Percentiles rank a stretch among this genome's conserved stretches.
Evolutionary conservation across 1,140 invertebrate species (phyloP).

Genomic region (Drosophila orosa): DNA sequence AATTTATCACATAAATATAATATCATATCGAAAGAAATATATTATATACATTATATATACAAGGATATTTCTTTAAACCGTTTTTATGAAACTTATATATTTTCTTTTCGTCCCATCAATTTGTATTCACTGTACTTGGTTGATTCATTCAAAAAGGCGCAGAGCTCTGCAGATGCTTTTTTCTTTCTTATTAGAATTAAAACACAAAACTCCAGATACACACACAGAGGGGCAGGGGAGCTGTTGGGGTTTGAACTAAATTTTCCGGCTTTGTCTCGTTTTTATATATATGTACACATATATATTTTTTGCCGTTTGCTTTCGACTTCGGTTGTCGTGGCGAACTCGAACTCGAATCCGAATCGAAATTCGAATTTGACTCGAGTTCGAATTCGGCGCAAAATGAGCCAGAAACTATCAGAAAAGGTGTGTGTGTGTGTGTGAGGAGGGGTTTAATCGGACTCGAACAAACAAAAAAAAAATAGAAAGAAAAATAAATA

Average conservation of each 20-base stretch:
- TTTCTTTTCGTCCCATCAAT: not conserved
- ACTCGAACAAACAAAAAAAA: constrained; percentile 12
- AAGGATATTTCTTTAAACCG: not conserved
- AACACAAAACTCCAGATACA: constrained; percentile 58
- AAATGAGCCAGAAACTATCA: constrained; percentile 75
- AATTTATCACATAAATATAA: too few species aligned
- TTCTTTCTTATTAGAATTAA: constrained; percentile 74
- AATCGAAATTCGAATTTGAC: constrained; percentile 43
- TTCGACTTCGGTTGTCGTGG: constrained; percentile 5
- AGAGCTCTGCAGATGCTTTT: constrained; percentile 63
- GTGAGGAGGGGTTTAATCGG: constrained; percentile 26
- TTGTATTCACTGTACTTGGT: constrained; percentile 12
- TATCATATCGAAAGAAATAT: too few species aligned
- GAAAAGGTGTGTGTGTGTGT: constrained; percentile 41
- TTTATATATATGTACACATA: constrained; percentile 8
- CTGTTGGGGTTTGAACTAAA: constrained; percentile 46
- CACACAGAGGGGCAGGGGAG: constrained; percentile 8
- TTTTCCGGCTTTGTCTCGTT: constrained; percentile 37
- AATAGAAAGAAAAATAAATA: constrained; percentile 15
- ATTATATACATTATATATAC: too few species aligned
- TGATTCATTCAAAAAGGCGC: constrained; percentile 16
- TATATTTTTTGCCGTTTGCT: constrained; percentile 3
- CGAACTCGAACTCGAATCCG: constrained; percentile 10
- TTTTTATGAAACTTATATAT: not conserved
- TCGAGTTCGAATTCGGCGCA: constrained; percentile 49